These are phyloP conservation scores for Gavia stellata DNA, from an alignment of 2,113 vertebrate species.

Conservation along the genomic window DNA sequence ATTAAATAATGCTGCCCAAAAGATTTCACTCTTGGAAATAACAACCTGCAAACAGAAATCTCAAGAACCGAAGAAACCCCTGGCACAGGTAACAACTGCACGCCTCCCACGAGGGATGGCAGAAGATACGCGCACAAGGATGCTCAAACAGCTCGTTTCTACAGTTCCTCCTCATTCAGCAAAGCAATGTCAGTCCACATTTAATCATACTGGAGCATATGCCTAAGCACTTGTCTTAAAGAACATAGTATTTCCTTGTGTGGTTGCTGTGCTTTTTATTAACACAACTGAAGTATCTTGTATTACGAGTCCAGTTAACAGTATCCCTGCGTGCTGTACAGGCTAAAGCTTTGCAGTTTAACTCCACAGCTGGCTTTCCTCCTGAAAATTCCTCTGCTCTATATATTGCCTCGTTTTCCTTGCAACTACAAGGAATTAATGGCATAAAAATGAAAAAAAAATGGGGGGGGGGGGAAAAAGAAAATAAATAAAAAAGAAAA, in stretches of 20 bases:
- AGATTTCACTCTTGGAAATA: neutral
- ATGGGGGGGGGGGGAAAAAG: too few species aligned
- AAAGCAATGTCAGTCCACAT: neutral
- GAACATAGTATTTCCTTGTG: neutral
- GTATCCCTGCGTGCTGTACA: fast-evolving
- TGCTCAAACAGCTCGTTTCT: neutral
- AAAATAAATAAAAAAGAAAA: neutral
- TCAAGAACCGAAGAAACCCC: neutral
- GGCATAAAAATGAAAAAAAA: neutral
- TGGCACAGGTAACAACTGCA: neutral
- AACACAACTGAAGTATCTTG: neutral
- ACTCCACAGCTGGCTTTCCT: neutral
- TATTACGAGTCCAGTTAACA: neutral
- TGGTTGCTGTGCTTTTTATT: neutral
- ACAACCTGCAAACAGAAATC: neutral
- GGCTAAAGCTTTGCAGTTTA: neutral
- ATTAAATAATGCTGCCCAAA: neutral
- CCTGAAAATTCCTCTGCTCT: neutral
- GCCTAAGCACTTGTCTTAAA: neutral
- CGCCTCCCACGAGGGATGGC: neutral
- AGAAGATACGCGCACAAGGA: neutral
- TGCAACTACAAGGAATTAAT: neutral
- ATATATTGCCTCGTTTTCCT: neutral
- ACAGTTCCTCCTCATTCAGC: neutral
- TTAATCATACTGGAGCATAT: neutral